phyloP scores from a whole-genome alignment of 2,797 vertebrate species.

The Myotis planiceps region DNA sequence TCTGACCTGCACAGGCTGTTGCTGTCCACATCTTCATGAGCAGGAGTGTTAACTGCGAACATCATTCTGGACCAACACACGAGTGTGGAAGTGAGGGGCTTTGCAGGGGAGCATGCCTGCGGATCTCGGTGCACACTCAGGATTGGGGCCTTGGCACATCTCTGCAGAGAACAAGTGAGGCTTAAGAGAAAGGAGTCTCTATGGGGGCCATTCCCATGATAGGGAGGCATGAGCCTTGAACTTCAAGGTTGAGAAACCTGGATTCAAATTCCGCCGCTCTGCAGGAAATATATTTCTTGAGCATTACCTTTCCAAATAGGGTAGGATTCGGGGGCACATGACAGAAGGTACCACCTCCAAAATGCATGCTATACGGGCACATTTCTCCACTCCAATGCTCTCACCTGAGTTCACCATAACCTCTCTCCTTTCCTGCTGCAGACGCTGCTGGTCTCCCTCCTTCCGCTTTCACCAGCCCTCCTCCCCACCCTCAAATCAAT shows the following conservation, averaged over 20 bases:
- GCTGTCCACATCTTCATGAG: background rate
- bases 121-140: rapidly evolving
- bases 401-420: background rate
- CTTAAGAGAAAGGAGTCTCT: background rate
- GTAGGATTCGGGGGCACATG: too few relatives aligned
- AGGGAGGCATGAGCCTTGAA: background rate
- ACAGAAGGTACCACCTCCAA: background rate
- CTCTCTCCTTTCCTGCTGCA: background rate
- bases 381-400: rapidly evolving
- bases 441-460: background rate
- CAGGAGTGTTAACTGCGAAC: background rate
- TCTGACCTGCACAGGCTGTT: background rate
- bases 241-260: background rate
- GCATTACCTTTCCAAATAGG: background rate
- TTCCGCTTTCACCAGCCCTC: background rate
- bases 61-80: too few relatives aligned
- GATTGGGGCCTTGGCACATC: too few relatives aligned
- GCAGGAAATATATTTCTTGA: background rate
- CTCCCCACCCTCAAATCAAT: background rate
- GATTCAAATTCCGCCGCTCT: background rate
- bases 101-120: background rate
- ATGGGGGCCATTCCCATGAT: background rate
- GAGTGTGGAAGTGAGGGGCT: background rate
- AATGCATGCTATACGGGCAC: rapidly evolving
- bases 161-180: background rate